Evolutionary conservation across 2,888 invertebrate genomes (phyloP).

Genomic region (Tipula unca): DNA sequence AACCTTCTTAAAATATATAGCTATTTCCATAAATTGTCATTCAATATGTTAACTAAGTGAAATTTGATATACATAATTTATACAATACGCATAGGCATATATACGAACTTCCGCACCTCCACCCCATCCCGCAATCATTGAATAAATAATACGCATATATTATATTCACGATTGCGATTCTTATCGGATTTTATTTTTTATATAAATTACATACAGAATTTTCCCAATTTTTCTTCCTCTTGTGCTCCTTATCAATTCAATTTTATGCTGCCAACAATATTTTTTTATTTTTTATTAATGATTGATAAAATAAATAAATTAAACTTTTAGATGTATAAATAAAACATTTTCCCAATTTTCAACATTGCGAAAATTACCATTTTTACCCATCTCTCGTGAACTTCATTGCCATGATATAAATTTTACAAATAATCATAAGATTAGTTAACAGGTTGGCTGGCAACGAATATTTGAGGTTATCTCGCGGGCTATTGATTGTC

Average conservation of each 20-base stretch:
- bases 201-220: neutral
- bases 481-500: too few species aligned
- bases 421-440: neutral
- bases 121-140: neutral
- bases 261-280: neutral
- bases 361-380: neutral
- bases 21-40: slow-evolving; percentile 14
- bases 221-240: neutral
- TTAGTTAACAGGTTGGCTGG: neutral
- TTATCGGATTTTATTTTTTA: neutral
- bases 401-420: neutral
- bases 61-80: neutral
- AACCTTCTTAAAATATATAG: neutral
- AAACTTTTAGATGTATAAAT: neutral
- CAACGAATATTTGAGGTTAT: too few species aligned
- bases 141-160: neutral
- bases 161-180: neutral
- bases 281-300: neutral
- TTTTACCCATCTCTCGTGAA: neutral
- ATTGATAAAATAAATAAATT: slow-evolving; percentile 14
- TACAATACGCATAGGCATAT: too few species aligned
- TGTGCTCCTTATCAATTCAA: neutral
- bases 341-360: slow-evolving; percentile 8
- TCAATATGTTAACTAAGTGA: neutral
- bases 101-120: neutral